Base-by-base conservation (phyloP, 2,888 invertebrate genomes). In the Brachyptera putata region DNA sequence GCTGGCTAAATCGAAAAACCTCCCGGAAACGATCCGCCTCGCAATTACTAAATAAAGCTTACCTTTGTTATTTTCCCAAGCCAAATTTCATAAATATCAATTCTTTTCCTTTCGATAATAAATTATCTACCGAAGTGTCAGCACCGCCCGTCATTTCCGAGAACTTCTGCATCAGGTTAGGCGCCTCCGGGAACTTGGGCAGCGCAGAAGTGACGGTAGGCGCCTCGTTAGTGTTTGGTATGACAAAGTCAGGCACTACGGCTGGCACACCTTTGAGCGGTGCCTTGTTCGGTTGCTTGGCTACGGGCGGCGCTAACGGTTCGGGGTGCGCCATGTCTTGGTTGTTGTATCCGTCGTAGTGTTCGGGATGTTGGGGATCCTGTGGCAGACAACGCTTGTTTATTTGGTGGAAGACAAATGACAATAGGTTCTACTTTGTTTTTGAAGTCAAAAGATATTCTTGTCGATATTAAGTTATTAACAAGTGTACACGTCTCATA, bases 81-180 rank as follows among this genome's bases (percentile, higher is more conserved):
- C 93, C 93, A 76, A 94, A 94, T 79, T 91, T 91, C 87, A 93
- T 93, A 77, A 94, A 93, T 75, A 93, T 91, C 68, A 93, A 85
- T 80, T 93, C 93, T 79, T 94, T 93, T 71, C 93, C 93, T 77
- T 93, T 93, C 72, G 92, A 91, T 69, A 93, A 81, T 68, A 93
- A 91, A 74, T 92, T 92, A 70, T 91, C 91, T 65, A 92, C 92
- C 68, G 91, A 90, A 64, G 88, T 88, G 41, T 77, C 77, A 9
- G 68, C 68, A 36, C 67, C 67, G 22, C 74, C 75, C 60, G 91
- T 89, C 80, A 92, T 91, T 74, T 92, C 92, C 69, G 89, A 85
- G 74, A 92, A 84, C 77, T 92, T 92, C 75, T 91, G 90, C 86
- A 92, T 91, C 67, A 92, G 82, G 76, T 91, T 91, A 62, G 88